Conservation (phyloP, 1,140 invertebrate genomes). For the Hycleus cichorii region DNA sequence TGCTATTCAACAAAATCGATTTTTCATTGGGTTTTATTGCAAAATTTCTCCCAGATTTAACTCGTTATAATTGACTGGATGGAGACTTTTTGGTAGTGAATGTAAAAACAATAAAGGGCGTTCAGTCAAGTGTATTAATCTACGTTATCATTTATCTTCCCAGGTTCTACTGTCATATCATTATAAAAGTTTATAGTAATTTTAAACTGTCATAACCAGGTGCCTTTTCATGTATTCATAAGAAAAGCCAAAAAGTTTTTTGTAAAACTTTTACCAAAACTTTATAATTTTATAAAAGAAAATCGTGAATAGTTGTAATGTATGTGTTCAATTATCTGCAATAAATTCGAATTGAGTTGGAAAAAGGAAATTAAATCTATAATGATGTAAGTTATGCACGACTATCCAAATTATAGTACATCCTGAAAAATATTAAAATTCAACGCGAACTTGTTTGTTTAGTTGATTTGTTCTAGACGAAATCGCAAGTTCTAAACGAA, state of each 20-base stretch:
- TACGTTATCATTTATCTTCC: conserved; percentile 14
- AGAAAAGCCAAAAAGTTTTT: background rate
- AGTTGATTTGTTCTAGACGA: no score
- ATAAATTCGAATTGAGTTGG: conserved; percentile 1
- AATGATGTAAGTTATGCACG: conserved; percentile 4
- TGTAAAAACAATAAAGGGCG: conserved; percentile 16
- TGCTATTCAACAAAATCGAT: no score
- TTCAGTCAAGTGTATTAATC: conserved; percentile 13
- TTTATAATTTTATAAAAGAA: conserved; percentile 14
- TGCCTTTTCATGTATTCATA: conserved; percentile 17
- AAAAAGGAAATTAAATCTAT: conserved; percentile 11
- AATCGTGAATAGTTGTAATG: conserved; percentile 9
- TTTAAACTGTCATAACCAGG: conserved; percentile 18
- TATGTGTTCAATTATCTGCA: conserved; percentile 13
- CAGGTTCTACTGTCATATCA: conserved; percentile 10
- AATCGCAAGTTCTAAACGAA: background rate
- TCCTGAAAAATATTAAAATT: no score
- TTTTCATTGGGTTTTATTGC: no score
- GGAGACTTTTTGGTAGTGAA: background rate
- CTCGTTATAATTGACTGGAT: no score
- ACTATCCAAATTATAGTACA: conserved; percentile 5
- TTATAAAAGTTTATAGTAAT: conserved; percentile 15
- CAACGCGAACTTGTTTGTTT: no score
- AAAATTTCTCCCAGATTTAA: no score
- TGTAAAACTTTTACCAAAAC: conserved; percentile 6